Conservation (phyloP, 1,140 invertebrate species). For the Protaetia brevitarsis region DNA sequence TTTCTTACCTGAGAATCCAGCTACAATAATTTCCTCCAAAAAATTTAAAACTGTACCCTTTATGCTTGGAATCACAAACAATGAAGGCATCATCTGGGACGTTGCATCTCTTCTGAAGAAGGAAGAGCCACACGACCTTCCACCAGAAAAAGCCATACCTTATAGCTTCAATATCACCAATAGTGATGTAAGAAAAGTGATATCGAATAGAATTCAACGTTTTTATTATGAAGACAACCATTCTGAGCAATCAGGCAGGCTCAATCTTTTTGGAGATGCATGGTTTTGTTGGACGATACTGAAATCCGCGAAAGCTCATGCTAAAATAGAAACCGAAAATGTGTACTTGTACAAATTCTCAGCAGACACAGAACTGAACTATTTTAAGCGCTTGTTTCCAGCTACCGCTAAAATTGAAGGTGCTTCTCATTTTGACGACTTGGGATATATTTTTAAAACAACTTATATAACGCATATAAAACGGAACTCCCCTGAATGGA, state of each 20-base stretch:
- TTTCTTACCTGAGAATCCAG: background rate
- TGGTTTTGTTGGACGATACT: background rate
- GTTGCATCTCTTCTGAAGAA: background rate
- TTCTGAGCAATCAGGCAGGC: background rate
- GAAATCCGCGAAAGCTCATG: background rate
- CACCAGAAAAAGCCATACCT: background rate
- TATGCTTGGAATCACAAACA: background rate
- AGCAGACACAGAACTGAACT: background rate
- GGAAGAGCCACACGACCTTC: background rate
- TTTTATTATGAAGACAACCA: background rate
- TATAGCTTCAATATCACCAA: background rate
- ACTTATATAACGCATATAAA: background rate
- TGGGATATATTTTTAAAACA: constrained; percentile 15
- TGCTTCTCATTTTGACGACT: background rate
- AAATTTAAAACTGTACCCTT: background rate
- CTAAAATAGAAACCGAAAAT: background rate
- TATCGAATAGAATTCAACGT: background rate
- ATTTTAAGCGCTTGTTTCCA: constrained; percentile 1
- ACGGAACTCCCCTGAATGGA: background rate
- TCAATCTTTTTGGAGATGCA: background rate
- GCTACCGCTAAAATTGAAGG: background rate
- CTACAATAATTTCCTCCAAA: background rate
- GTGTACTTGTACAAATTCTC: constrained; percentile 15
- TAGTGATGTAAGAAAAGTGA: background rate
- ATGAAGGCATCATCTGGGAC: background rate